Evolutionary conservation across 2,113 vertebrate species (phyloP).

Genomic region (Passer montanus): DNA sequence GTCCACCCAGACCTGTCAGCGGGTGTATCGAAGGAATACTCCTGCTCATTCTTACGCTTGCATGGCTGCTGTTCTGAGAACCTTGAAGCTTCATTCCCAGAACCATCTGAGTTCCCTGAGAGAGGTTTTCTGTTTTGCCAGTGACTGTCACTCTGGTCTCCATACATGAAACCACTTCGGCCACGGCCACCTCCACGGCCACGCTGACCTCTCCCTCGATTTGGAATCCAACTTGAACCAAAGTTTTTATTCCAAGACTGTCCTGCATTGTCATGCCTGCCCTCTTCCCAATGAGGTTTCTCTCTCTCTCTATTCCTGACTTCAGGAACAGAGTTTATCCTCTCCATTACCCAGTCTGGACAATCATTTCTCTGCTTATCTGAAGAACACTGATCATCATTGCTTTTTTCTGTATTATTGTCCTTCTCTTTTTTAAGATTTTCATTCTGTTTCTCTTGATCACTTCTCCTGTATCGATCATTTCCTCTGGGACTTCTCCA

Average conservation of each 20-base stretch:
- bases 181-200: slow-evolving; percentile 68
- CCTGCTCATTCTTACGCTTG: slow-evolving; percentile 82
- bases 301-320: slow-evolving; percentile 78
- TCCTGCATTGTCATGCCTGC: slow-evolving; percentile 75
- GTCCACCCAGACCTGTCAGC: slow-evolving; percentile 96
- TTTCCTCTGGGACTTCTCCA: slow-evolving; percentile 80
- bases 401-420: slow-evolving; percentile 66
- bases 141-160: slow-evolving; percentile 82
- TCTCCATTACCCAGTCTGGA: slow-evolving; percentile 91
- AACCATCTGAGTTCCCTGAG: slow-evolving; percentile 87
- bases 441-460: slow-evolving; percentile 78
- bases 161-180: slow-evolving; percentile 74
- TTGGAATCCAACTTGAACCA: slow-evolving; percentile 75
- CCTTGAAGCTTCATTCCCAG: slow-evolving; percentile 86
- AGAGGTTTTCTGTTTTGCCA: slow-evolving; percentile 87
- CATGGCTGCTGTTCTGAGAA: slow-evolving; percentile 85
- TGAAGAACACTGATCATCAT: slow-evolving; percentile 71
- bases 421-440: slow-evolving; percentile 75
- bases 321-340: slow-evolving; percentile 77
- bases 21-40: slow-evolving; percentile 78
- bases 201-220: slow-evolving; percentile 78
- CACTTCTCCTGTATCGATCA: slow-evolving; percentile 76
- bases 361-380: slow-evolving; percentile 83
- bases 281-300: slow-evolving; percentile 82
- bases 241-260: slow-evolving; percentile 80